Conservation (phyloP, 2,888 invertebrate genomes). For the Drosophila paranaensis region DNA sequence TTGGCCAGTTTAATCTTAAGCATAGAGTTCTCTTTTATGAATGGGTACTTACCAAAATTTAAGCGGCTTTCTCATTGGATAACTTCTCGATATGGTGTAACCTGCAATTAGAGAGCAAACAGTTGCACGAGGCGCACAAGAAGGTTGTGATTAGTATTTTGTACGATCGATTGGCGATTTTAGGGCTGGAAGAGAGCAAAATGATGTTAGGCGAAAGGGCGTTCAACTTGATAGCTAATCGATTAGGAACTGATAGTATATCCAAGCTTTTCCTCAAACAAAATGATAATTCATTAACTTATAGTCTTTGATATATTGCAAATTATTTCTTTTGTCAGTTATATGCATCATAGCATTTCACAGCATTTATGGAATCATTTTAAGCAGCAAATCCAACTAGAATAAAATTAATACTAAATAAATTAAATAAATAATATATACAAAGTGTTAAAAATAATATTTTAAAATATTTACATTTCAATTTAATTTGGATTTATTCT, state of each 20-base stretch:
- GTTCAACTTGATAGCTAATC: constrained; percentile 5
- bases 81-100: constrained; percentile 85
- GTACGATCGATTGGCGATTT: constrained; percentile 40
- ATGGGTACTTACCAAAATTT: constrained; percentile 82
- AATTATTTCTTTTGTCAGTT: constrained; percentile 51
- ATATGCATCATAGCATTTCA: constrained; percentile 25
- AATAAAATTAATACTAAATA: background rate
- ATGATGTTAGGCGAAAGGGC: constrained; percentile 1
- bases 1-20: constrained; percentile 38
- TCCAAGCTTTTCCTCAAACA: constrained; percentile 8
- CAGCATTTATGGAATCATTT: constrained; percentile 24
- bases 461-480: background rate
- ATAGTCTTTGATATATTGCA: constrained; percentile 1
- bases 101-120: constrained; percentile 79
- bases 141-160: constrained; percentile 78
- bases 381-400: constrained; percentile 53
- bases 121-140: constrained; percentile 76
- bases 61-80: constrained; percentile 84
- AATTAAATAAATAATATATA: background rate
- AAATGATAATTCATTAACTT: background rate
- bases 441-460: background rate
- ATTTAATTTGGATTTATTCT: no score
- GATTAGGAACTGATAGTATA: background rate
- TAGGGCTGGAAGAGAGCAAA: constrained; percentile 49
- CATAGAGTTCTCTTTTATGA: background rate